phyloP scores from a whole-genome alignment of 2,888 invertebrate genomes.

The Ectemnius lituratus region DNA sequence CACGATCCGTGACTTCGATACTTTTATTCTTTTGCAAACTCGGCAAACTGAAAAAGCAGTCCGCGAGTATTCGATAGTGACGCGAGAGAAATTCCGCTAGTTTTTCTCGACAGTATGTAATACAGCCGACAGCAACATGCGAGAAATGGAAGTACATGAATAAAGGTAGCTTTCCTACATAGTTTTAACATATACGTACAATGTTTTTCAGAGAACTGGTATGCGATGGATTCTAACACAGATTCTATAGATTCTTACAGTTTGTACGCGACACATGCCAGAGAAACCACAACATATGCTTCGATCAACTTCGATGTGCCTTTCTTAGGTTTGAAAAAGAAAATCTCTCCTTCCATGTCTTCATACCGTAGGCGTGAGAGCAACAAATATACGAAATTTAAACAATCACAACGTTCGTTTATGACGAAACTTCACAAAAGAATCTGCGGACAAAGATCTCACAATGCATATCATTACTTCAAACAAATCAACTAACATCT shows the following conservation, averaged over 20 bases:
- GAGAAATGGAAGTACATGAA: constrained; percentile 48
- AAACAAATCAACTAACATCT: too few species aligned
- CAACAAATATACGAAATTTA: too few species aligned
- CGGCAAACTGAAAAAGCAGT: constrained; percentile 17
- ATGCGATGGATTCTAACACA: not conserved
- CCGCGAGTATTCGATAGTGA: constrained; percentile 40
- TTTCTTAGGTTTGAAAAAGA: too few species aligned
- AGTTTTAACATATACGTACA: constrained; percentile 58
- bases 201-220: constrained; percentile 42
- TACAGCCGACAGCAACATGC: constrained; percentile 56
- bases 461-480: too few species aligned
- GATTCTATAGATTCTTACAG: not conserved
- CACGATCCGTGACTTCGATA: constrained; percentile 35
- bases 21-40: constrained; percentile 40
- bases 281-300: too few species aligned
- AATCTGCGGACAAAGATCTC: too few species aligned
- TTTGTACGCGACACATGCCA: too few species aligned
- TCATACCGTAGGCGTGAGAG: too few species aligned
- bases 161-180: constrained; percentile 65
- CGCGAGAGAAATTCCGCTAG: constrained; percentile 37
- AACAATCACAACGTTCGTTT: too few species aligned
- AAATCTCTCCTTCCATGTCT: too few species aligned
- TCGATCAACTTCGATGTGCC: too few species aligned
- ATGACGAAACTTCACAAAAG: too few species aligned
- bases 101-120: constrained; percentile 60